Conservation (phyloP, 2,113 vertebrate species). For the Oriolus oriolus region DNA sequence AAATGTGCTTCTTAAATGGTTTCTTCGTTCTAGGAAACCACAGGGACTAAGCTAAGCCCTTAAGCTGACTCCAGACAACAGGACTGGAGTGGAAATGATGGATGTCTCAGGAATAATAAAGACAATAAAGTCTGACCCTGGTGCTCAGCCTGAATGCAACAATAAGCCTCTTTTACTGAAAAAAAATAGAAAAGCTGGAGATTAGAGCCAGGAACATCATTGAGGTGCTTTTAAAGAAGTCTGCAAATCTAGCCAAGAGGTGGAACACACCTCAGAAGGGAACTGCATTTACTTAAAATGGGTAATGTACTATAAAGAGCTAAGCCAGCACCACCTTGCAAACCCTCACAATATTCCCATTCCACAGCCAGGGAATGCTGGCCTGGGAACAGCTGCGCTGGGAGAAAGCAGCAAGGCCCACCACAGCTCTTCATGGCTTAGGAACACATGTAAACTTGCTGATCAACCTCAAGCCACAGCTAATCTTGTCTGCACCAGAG, state of each 20-base stretch:
- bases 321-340: neutral
- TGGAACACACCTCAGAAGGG: neutral
- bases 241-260: neutral
- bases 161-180: neutral
- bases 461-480: neutral
- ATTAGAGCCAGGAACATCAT: neutral
- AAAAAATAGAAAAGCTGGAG: neutral
- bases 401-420: neutral
- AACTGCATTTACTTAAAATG: neutral
- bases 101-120: neutral
- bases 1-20: neutral
- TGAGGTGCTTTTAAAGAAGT: neutral
- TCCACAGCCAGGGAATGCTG: neutral
- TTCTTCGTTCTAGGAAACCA: constrained; percentile 1
- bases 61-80: neutral
- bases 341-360: neutral
- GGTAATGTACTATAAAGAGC: neutral
- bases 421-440: neutral
- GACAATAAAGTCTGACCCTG: neutral
- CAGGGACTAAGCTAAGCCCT: neutral
- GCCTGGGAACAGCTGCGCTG: neutral
- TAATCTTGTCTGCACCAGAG: neutral
- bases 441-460: neutral
- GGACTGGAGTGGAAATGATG: neutral
- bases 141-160: neutral